Evolutionary conservation across 2,113 vertebrate species (phyloP).

Genomic region (Passer montanus): DNA sequence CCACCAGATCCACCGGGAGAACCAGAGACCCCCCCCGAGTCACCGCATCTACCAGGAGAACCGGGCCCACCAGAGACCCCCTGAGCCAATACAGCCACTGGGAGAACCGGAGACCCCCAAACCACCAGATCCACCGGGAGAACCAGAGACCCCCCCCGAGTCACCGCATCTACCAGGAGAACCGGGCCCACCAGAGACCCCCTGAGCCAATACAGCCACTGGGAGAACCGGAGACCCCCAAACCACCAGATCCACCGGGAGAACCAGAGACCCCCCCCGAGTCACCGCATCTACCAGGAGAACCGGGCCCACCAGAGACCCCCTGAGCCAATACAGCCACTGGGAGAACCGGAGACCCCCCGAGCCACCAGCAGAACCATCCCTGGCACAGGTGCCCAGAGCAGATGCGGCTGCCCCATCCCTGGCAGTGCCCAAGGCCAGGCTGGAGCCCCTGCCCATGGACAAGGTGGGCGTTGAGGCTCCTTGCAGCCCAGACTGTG

Average conservation of each 20-base stretch:
- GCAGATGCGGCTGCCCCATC: not conserved
- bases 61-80: fast-evolving
- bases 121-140: no score
- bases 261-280: not conserved
- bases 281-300: not conserved
- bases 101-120: not conserved
- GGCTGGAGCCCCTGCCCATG: not conserved
- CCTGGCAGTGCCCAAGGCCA: not conserved
- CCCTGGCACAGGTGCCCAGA: not conserved
- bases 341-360: not conserved
- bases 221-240: no score
- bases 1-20: not conserved
- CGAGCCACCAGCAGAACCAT: fast-evolving
- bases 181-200: not conserved
- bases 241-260: no score
- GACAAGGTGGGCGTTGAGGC: not conserved
- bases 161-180: not conserved
- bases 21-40: no score
- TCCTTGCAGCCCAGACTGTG: not conserved
- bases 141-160: no score
- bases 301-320: fast-evolving
- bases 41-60: not conserved
- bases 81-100: not conserved
- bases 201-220: no score
- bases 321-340: not conserved